A percentile compares a stretch with the other conserved stretches of the same genome.
Conservation (phyloP, 2,888 invertebrate genomes). For the Adelognathus sp. region DNA sequence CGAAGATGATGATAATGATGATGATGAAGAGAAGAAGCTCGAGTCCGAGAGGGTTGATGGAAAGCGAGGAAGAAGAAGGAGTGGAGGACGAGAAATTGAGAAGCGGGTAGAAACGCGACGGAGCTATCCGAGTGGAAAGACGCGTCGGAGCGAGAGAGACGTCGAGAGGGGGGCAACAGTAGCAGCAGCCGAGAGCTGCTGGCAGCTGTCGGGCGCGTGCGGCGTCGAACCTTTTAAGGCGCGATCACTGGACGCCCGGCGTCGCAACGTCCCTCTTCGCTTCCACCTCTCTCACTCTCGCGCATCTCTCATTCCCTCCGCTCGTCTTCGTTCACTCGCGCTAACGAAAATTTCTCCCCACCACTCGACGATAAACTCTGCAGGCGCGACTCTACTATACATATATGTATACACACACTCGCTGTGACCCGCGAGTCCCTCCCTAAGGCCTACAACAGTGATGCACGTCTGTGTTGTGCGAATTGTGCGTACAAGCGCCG, state of each 20-base stretch:
- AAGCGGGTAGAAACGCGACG: slow-evolving; percentile 13
- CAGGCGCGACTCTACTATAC: background rate
- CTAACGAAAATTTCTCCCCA: background rate
- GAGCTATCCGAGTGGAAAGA: background rate
- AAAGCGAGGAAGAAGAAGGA: background rate
- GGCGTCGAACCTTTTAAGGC: slow-evolving; percentile 81
- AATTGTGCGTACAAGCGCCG: too few species aligned
- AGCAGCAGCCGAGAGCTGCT: slow-evolving; percentile 63
- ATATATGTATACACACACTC: too few species aligned
- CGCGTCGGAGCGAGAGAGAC: slow-evolving; percentile 21
- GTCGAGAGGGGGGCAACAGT: slow-evolving; percentile 51
- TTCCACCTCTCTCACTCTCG: slow-evolving; percentile 47
- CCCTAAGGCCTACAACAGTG: too few species aligned
- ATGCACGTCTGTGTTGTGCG: too few species aligned
- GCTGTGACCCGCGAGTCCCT: too few species aligned
- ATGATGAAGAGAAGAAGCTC: slow-evolving; percentile 19
- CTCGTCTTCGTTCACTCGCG: slow-evolving; percentile 57
- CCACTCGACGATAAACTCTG: background rate
- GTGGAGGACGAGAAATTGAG: slow-evolving; percentile 21
- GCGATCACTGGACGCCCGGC: slow-evolving; percentile 80
- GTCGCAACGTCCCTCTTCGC: slow-evolving; percentile 76
- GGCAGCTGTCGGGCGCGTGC: slow-evolving; percentile 81
- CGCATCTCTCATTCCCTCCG: slow-evolving; percentile 35
- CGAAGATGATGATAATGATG: slow-evolving; percentile 7
- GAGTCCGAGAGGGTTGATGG: background rate